Base-by-base conservation (phyloP, 2,888 invertebrate genomes). In the Caenorhabditis parvicauda region DNA sequence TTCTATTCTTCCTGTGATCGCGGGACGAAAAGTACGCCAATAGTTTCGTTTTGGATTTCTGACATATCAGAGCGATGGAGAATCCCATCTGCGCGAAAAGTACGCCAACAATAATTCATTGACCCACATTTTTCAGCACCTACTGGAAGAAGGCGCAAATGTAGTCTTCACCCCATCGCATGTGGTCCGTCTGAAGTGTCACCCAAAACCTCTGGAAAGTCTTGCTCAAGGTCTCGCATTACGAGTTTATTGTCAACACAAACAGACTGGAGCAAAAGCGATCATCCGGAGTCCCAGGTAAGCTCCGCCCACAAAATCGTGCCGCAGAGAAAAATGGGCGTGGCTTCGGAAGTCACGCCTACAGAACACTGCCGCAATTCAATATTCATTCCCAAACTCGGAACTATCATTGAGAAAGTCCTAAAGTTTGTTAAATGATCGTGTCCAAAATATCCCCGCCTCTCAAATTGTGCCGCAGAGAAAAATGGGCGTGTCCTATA, bases 161-260 rank as follows among this genome's bases (percentile, higher is more conserved):
- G 75, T 71, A 5, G 61, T 79, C 17, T 77, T 79, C 58, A 49
- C 75, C 1, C 79, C 79, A 1, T 63, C 70, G 7, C 67, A 68
- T 41, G 61, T 74, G 7, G 56, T 63, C 4, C 56, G 68, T 14
- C 53, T 74, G 32, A 59, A 66, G 41, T 79, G 79, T 49, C 65
- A 70, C 19, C 77, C 79, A 21, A 65, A 73, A 22, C 79, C 79
- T n/a, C 60, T 78, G 59, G 76, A 78, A 27, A 67, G 69, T 42
- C 52, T 79, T 12, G 71, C 71, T 2, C 79, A 79, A 43, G 79
- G 79, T n/a, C 35, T 67, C 0, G 56, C 65, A 1, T 55, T 67
- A 12, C 53, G 70, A 12, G 51, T 70, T 17, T 70, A 58, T 42
- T 72, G 72, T 35, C 59, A 67, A 41, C 72, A 72, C 49, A 72